A percentile compares a stretch with the other conserved stretches of the same genome.
Conservation (phyloP, 2,113 vertebrate species). For the Chamaea fasciata region DNA sequence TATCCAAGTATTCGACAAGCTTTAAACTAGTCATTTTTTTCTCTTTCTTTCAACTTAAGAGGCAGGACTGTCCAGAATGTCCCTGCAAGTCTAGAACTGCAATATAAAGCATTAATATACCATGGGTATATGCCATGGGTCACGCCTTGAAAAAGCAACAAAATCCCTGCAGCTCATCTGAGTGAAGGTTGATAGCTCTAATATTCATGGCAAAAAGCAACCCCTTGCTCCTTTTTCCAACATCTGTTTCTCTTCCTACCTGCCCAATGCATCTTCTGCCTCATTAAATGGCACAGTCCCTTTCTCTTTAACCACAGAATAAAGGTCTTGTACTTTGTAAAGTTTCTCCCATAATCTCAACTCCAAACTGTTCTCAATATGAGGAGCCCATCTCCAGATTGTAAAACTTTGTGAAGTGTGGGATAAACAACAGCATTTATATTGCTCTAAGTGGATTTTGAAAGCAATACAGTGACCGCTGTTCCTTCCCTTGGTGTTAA, state of each 20-base stretch:
- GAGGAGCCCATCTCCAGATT: not conserved
- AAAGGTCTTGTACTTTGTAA: not conserved
- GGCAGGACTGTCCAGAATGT: not conserved
- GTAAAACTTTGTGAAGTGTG: rapidly evolving
- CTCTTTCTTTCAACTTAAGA: not conserved
- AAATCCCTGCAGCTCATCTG: not conserved
- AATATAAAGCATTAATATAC: not conserved
- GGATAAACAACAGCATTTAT: not conserved
- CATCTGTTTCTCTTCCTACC: not conserved
- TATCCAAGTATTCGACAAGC: not conserved
- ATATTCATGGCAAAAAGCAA: not conserved
- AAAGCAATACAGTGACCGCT: not conserved
- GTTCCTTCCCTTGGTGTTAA: not conserved
- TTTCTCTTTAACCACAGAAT: not conserved
- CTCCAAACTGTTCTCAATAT: not conserved
- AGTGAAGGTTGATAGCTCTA: not conserved
- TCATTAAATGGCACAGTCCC: not conserved
- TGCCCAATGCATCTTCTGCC: not conserved
- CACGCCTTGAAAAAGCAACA: not conserved
- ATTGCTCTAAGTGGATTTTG: not conserved
- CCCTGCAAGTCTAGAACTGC: not conserved
- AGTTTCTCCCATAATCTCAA: not conserved
- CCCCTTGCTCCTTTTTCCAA: not conserved
- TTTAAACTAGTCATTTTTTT: not conserved
- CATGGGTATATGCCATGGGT: not conserved